Percentiles rank a stretch among this genome's conserved stretches.
phyloP scores from a whole-genome alignment of 2,888 invertebrate species.

The Caenorhabditis sp. region DNA sequence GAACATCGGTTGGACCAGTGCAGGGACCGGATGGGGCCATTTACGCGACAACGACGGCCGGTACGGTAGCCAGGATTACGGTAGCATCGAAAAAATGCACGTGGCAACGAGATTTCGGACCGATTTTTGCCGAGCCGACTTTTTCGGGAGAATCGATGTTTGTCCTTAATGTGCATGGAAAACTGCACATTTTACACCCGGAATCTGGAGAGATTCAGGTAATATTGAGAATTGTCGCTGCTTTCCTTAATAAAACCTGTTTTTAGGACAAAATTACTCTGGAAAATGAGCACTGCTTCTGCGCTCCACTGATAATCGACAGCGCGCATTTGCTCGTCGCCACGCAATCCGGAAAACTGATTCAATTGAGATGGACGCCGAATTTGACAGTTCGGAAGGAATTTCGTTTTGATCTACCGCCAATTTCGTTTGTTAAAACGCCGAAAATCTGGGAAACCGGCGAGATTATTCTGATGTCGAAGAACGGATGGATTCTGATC shows the following conservation, averaged over 20 bases:
- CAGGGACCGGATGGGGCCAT: constrained; percentile 2
- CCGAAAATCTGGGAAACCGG: neutral
- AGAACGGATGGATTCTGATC: constrained; percentile 14
- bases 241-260: no score
- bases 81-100: neutral
- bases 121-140: constrained; percentile 16
- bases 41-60: constrained; percentile 27
- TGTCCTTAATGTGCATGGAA: constrained; percentile 17
- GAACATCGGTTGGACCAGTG: constrained; percentile 27
- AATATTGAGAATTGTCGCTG: neutral
- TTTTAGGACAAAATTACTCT: constrained; percentile 19
- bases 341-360: constrained; percentile 18
- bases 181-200: neutral
- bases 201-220: constrained; percentile 10
- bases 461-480: constrained; percentile 11
- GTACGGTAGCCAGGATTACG: constrained; percentile 6
- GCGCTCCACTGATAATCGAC: constrained; percentile 21
- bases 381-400: neutral
- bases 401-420: constrained; percentile 8
- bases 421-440: constrained; percentile 20
- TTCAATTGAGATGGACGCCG: neutral
- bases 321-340: neutral
- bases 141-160: constrained; percentile 4
- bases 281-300: constrained; percentile 23
- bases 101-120: constrained; percentile 11